Evolutionary conservation across 2,888 invertebrate genomes (phyloP).

Genomic region (Copidosoma aretas): DNA sequence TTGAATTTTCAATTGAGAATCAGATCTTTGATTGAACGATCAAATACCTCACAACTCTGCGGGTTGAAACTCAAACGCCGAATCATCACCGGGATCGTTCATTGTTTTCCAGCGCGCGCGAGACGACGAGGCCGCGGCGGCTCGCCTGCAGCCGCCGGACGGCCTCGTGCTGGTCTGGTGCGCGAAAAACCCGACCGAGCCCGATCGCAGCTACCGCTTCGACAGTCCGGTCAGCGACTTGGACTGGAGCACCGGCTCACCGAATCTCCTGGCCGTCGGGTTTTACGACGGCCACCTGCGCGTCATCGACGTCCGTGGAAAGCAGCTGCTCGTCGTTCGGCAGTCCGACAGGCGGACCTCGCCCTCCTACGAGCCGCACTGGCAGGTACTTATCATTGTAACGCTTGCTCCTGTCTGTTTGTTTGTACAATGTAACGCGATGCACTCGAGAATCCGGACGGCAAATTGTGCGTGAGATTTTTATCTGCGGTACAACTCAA

Average conservation of each 20-base stretch:
- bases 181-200: slow-evolving; percentile 76
- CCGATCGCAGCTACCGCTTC: slow-evolving; percentile 74
- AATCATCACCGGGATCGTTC: not conserved
- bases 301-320: slow-evolving; percentile 74
- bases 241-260: slow-evolving; percentile 72
- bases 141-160: slow-evolving; percentile 66
- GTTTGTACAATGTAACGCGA: no score
- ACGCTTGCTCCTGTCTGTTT: no score
- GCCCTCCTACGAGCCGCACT: slow-evolving; percentile 73
- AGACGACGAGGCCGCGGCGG: not conserved
- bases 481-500: no score
- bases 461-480: no score
- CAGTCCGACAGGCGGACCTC: slow-evolving; percentile 66
- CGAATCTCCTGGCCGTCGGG: slow-evolving; percentile 78
- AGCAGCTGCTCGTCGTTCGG: slow-evolving; percentile 65
- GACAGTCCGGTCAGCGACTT: slow-evolving; percentile 72
- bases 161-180: slow-evolving; percentile 81
- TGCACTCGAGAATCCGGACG: no score
- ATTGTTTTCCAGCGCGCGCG: not conserved
- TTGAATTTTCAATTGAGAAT: no score
- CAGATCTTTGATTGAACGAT: no score
- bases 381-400: no score
- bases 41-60: no score
- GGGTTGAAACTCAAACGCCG: no score
- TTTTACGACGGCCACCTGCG: slow-evolving; percentile 76